Percentiles rank a stretch among this genome's conserved stretches.
These are phyloP conservation scores for Parauchenoglanis ngamensis DNA, from an alignment of 2,797 vertebrate species.

Conservation along the genomic window DNA sequence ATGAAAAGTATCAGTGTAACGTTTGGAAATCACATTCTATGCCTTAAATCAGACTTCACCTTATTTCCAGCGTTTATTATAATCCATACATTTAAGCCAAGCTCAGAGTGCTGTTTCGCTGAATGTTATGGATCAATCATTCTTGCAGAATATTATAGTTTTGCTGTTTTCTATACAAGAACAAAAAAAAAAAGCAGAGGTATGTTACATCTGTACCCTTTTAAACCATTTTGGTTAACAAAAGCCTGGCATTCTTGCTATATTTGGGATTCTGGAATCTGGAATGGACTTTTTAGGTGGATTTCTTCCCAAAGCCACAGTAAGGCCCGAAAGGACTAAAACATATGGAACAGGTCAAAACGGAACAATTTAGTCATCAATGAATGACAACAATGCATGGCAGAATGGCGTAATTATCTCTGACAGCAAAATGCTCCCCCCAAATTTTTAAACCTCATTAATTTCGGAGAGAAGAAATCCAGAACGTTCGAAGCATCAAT, in stretches of 20 bases:
- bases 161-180: slow-evolving; percentile 41
- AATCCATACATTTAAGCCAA: neutral
- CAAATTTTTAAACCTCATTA: neutral
- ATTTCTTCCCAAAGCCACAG: slow-evolving; percentile 38
- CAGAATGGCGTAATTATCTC: neutral
- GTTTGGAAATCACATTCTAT: neutral
- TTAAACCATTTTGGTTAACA: slow-evolving; percentile 45
- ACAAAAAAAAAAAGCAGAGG: slow-evolving; percentile 16
- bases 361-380: slow-evolving; percentile 9
- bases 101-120: slow-evolving; percentile 6
- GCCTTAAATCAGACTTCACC: slow-evolving; percentile 14
- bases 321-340: slow-evolving; percentile 6
- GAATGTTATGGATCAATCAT: slow-evolving; percentile 25
- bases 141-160: slow-evolving; percentile 23
- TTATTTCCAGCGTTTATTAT: slow-evolving; percentile 26
- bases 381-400: neutral
- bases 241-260: slow-evolving; percentile 42
- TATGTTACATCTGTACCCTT: slow-evolving; percentile 52
- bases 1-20: slow-evolving; percentile 22
- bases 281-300: slow-evolving; percentile 12
- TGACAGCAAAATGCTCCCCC: neutral
- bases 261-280: slow-evolving; percentile 30
- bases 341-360: slow-evolving; percentile 32
- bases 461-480: neutral
- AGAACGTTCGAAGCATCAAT: neutral